These are phyloP conservation scores for Bugula neritina DNA, from an alignment of 2,888 invertebrate genomes.

Conservation along the genomic window DNA sequence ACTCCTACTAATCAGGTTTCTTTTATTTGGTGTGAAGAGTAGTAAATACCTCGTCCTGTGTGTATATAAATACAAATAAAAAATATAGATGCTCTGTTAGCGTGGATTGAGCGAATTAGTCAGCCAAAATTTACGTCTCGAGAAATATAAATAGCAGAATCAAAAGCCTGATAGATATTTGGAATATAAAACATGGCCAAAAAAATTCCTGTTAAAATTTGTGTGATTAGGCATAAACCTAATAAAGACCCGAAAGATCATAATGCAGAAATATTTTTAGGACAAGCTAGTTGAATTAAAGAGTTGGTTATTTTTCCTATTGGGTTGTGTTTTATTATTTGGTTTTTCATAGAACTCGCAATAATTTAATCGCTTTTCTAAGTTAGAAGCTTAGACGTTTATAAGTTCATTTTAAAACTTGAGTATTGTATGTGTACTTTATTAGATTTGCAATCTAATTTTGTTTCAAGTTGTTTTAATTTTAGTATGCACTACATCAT, in stretches of 20 bases:
- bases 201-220: conserved; percentile 66
- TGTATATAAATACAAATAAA: conserved; percentile 67
- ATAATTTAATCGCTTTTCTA: too few relatives aligned
- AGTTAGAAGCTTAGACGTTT: too few relatives aligned
- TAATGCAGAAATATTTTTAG: conserved; percentile 37
- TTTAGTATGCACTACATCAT: too few relatives aligned
- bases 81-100: conserved; percentile 69
- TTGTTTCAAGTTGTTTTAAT: too few relatives aligned
- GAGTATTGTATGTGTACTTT: too few relatives aligned
- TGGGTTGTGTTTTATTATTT: conserved; percentile 35
- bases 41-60: conserved; percentile 65
- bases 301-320: conserved; percentile 34
- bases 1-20: conserved; percentile 64
- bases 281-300: conserved; percentile 37
- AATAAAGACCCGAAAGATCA: conserved; percentile 62
- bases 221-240: conserved; percentile 56
- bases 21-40: conserved; percentile 55
- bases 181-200: conserved; percentile 67
- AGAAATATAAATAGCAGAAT: conserved; percentile 65
- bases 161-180: conserved; percentile 63
- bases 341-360: conserved; percentile 36
- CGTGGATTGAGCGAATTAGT: conserved; percentile 63
- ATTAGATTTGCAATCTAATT: too few relatives aligned
- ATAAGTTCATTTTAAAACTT: too few relatives aligned
- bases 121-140: conserved; percentile 68